Evolutionary conservation across 2,113 vertebrate genomes (phyloP), one percentile per base, ranked within the genome.

Genomic region (Cyrtonyx montezumae): DNA sequence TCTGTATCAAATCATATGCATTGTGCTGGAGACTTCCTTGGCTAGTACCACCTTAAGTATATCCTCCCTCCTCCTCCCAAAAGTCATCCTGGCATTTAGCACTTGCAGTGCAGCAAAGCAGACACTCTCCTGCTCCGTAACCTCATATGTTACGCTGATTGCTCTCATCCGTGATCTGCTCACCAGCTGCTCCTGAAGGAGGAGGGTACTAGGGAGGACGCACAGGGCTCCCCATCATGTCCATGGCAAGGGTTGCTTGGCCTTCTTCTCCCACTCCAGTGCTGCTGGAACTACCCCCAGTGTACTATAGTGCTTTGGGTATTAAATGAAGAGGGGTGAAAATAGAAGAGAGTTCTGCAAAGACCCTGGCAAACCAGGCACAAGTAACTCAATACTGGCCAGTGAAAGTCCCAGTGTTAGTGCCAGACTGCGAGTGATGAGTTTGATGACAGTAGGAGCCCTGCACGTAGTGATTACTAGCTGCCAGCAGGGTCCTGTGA

Each of bases 181-280:
- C 88, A 75, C 88, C 92, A 96, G 79, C 94, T 96, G 94, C 68
- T 96, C 56, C 88, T 78, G 37, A 13, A 53, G 71, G 61, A 78
- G 42, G 19, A 90, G 43, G 30, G 46, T 30, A 34, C 61, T 61
- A 16, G 34, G 61, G 46, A 91, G 37, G 46, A 91, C 49, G 11
- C 34, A 49, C 11, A 42, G 40, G 36, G 6, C 0, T 82, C 26
- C 43, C 13, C 34, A 56, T 8, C 1, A 0, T 34, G 36, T 56
- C 74, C 0, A 0, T 20, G 25, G 36, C 49, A 74, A 19, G 20
- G 48, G 8, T 30, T 82, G 40, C 28, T 84, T 75, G 46, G 3
- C 34, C 25, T n/a, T 36, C 36, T 10, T 42, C 16, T 16, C 20
- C 4, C 5, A 6, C 30, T 36, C 8, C 46, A 59, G 12, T 15